Base-by-base conservation (phyloP, 2,888 invertebrate species). In the Caenorhabditis wallacei region DNA sequence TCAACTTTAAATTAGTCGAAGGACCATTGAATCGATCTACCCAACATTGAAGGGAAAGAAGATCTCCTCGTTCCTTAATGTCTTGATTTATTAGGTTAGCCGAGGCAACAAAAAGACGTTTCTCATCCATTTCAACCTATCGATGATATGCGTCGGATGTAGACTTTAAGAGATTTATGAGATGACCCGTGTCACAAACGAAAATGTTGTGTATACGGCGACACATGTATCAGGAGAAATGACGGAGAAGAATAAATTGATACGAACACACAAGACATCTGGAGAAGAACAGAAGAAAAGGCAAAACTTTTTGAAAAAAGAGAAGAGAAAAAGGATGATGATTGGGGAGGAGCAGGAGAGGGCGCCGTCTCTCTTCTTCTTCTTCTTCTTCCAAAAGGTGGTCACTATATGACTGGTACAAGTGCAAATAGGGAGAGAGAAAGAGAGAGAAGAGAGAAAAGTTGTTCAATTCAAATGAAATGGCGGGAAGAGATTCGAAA, bases 111-210 rank as follows among this genome's bases (percentile, higher is more conserved):
- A 57, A 51, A n/a, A 35, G 37, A 59, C 46, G 22, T 22, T 63
- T 74, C 54, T 64, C 61, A n/a, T 40, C 26, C 51, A 51, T 51
- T 26, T 54, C 26, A n/a, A 48, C 53, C 68, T 40, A 68, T 74
- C 80, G 56, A 76, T 76, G 61, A 61, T 66, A 54, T 48, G 66
- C 48, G 48, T 64, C 26, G n/a, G 40, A 30, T 30, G 68, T 43
- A 54, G 80, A 80, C 66, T 72, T 80, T 59, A 72, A 80, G 79
- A 79, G 80, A 76, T 76, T 76, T 76, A 76, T 69, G 76, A 76
- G 59, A 66, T 35, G 30, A 75, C 75, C 66, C 75, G 75, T 75
- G 75, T 68, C 75, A 59, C 43, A 37, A 43, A 24, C 59, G 53
- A 74, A n/a, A 64, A 56, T 63, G 20, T 35, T 57, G 24, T 61